Evolutionary conservation across 1,140 invertebrate species (phyloP).

Genomic region (Aphis craccivora): DNA sequence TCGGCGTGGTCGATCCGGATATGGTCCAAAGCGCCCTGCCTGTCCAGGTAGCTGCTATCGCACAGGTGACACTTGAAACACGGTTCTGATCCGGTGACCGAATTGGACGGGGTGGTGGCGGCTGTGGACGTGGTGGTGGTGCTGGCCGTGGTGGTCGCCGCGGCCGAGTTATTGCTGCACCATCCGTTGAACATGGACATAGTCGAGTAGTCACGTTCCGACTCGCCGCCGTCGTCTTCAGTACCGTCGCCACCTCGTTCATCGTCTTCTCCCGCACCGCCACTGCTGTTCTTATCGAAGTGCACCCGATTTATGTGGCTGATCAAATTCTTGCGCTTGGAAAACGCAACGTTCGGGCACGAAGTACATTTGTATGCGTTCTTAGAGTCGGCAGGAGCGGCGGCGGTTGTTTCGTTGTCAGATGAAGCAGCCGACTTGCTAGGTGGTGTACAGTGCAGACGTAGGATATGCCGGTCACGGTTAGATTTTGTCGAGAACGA

Average conservation of each 20-base stretch:
- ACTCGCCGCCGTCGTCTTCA: conserved; percentile 35
- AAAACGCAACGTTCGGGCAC: conserved; percentile 86
- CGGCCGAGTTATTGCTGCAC: not conserved
- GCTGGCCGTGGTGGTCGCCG: not conserved
- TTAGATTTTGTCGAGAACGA: conserved; percentile 97
- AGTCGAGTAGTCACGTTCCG: conserved; percentile 41
- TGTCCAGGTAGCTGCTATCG: conserved; percentile 81
- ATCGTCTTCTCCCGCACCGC: conserved; percentile 60
- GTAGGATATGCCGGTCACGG: conserved; percentile 88
- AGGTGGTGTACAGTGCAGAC: conserved; percentile 62
- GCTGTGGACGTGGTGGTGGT: not conserved
- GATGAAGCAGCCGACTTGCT: conserved; percentile 57
- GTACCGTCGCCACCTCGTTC: conserved; percentile 58
- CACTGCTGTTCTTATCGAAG: conserved; percentile 60
- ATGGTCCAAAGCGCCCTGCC: conserved; percentile 82
- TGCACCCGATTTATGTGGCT: conserved; percentile 81
- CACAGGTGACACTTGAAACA: conserved; percentile 94
- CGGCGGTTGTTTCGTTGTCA: conserved; percentile 62
- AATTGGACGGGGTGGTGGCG: not conserved
- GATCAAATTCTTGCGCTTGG: conserved; percentile 79
- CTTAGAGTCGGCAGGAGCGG: conserved; percentile 62
- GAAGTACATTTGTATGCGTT: conserved; percentile 83
- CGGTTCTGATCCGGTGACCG: conserved; percentile 67
- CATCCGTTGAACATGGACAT: not conserved
- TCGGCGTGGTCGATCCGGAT: conserved; percentile 75